phyloP scores from a whole-genome alignment of 92 coral and sea anemone genomes.

The Umimayanthus chanpuru region DNA sequence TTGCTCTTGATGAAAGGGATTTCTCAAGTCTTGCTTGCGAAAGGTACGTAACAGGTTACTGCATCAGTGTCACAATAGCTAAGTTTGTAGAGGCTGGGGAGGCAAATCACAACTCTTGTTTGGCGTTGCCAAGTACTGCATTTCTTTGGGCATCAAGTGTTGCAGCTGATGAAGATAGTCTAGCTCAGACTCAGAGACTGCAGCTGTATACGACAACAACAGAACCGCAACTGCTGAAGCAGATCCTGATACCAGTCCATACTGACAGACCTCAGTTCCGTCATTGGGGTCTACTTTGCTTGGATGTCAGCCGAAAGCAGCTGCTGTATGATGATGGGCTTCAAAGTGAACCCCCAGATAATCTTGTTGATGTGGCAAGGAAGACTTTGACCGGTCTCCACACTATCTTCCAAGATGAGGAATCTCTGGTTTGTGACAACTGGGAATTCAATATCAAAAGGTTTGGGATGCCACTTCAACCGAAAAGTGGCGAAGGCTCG shows the following conservation, averaged over 20 bases:
- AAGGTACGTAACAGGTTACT: too few species aligned
- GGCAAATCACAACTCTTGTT: too few species aligned
- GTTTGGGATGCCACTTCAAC: slow-evolving; percentile 36
- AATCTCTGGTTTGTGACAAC: too few species aligned
- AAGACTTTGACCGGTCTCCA: background rate
- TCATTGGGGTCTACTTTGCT: slow-evolving; percentile 39
- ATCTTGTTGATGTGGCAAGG: background rate
- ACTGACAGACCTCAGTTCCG: background rate
- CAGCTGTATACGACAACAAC: background rate
- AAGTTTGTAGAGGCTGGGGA: too few species aligned
- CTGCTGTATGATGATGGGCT: slow-evolving; percentile 36
- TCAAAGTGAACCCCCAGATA: slow-evolving; percentile 5
- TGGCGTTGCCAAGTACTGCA: too few species aligned
- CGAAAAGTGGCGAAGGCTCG: slow-evolving; percentile 6
- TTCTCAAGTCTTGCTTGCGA: slow-evolving; percentile 6
- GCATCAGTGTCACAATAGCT: too few species aligned
- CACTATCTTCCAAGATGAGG: background rate
- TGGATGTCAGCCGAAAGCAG: background rate
- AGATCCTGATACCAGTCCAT: slow-evolving; percentile 24
- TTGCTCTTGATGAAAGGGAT: slow-evolving; percentile 33
- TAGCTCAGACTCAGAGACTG: background rate
- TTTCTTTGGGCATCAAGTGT: too few species aligned
- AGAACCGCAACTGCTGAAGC: background rate
- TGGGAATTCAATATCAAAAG: background rate
- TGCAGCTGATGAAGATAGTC: background rate